phyloP scores from a whole-genome alignment of 2,797 vertebrate genomes.

The Spinibarbus caldwelli region DNA sequence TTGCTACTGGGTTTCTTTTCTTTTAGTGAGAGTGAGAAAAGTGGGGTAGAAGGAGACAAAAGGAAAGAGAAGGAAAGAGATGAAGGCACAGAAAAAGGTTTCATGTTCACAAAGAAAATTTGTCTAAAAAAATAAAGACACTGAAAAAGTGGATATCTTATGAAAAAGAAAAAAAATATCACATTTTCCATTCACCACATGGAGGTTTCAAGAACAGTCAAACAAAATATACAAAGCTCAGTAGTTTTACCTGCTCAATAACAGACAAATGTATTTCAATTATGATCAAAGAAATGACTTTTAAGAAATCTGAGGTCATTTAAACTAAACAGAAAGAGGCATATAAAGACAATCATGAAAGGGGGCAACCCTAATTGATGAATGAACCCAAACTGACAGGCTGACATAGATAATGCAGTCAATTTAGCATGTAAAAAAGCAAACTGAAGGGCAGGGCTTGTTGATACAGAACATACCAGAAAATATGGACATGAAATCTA shows the following conservation, averaged over 20 bases:
- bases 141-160: constrained; percentile 30
- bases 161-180: constrained; percentile 5
- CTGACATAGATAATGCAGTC: constrained; percentile 52
- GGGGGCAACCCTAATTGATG: constrained; percentile 45
- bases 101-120: constrained; percentile 57
- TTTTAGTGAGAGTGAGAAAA: constrained; percentile 72
- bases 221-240: constrained; percentile 5
- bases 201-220: constrained; percentile 41
- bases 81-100: constrained; percentile 62
- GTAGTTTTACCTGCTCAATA: constrained; percentile 6
- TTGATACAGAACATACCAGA: constrained; percentile 44
- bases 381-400: constrained; percentile 55
- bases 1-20: constrained; percentile 56
- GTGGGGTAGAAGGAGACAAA: constrained; percentile 42
- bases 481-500: constrained; percentile 26
- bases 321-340: constrained; percentile 25
- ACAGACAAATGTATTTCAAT: constrained; percentile 30
- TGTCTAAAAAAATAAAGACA: constrained; percentile 36
- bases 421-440: constrained; percentile 48
- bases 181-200: constrained; percentile 18
- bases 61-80: constrained; percentile 51
- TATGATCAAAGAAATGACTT: background rate
- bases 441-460: constrained; percentile 52
- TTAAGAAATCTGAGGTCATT: background rate
- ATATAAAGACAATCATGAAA: constrained; percentile 59